Conservation (phyloP, 2,113 vertebrate species). For the Corynorhinus townsendii region DNA sequence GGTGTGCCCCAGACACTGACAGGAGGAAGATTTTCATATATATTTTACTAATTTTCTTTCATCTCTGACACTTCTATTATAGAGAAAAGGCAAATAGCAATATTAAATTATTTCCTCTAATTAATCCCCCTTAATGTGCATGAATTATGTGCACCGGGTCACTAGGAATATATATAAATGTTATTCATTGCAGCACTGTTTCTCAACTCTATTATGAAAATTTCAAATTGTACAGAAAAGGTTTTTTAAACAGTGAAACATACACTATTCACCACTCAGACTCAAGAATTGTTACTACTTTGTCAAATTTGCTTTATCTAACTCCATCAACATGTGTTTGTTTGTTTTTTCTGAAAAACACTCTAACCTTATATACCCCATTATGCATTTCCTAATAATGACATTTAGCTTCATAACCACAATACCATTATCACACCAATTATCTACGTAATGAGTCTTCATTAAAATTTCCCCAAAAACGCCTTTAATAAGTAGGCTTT, state of each 20-base stretch:
- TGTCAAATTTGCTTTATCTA: not conserved
- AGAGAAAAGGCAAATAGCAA: too few species aligned
- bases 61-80: too few species aligned
- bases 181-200: not conserved
- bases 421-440: not conserved
- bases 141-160: too few species aligned
- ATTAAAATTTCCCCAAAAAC: not conserved
- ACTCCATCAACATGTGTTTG: not conserved
- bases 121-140: too few species aligned
- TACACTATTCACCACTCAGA: not conserved
- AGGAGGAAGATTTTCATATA: too few species aligned
- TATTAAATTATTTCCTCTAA: too few species aligned
- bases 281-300: not conserved
- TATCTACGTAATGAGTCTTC: not conserved
- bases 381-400: not conserved
- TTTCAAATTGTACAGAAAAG: not conserved
- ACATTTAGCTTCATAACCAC: not conserved
- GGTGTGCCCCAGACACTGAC: too few species aligned
- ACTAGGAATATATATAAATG: not conserved
- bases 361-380: not conserved
- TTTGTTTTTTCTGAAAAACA: not conserved
- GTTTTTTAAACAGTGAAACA: not conserved
- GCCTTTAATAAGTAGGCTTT: not conserved
- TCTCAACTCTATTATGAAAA: not conserved
- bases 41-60: too few species aligned